Conservation (phyloP, 30 jellyfish, hydroid and myxozoan species). For the Chrysaora quinquecirrha region DNA sequence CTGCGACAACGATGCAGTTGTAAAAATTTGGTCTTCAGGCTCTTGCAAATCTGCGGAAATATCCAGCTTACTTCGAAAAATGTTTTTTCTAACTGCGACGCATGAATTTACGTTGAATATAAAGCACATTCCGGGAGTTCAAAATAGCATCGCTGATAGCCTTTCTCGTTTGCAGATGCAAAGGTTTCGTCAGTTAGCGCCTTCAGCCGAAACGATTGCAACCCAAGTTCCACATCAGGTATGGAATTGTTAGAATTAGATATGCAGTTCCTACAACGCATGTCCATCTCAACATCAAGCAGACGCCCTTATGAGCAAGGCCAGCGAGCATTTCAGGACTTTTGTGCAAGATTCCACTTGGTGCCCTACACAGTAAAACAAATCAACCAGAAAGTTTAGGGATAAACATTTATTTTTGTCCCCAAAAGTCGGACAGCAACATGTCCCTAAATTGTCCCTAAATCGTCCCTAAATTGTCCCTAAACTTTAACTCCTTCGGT, state of each 20-base stretch:
- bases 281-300: neutral
- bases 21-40: constrained; percentile 10
- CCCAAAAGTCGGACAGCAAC: too few relatives aligned
- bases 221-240: neutral
- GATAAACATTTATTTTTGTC: too few relatives aligned
- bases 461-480: too few relatives aligned
- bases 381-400: too few relatives aligned
- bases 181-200: neutral
- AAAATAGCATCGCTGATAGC: too few relatives aligned
- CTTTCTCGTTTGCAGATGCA: neutral
- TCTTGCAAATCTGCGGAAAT: neutral
- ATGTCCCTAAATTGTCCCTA: too few relatives aligned
- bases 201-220: neutral
- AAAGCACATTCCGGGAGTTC: too few relatives aligned
- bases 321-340: neutral
- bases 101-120: neutral
- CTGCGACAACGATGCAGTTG: too few relatives aligned
- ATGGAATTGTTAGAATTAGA: neutral
- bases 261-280: neutral
- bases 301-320: neutral
- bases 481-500: too few relatives aligned
- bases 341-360: neutral
- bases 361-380: too few relatives aligned
- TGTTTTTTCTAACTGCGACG: neutral
- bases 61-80: neutral